These are phyloP conservation scores for Smittia sp. DNA, from an alignment of 2,888 invertebrate species.

Conservation along the genomic window DNA sequence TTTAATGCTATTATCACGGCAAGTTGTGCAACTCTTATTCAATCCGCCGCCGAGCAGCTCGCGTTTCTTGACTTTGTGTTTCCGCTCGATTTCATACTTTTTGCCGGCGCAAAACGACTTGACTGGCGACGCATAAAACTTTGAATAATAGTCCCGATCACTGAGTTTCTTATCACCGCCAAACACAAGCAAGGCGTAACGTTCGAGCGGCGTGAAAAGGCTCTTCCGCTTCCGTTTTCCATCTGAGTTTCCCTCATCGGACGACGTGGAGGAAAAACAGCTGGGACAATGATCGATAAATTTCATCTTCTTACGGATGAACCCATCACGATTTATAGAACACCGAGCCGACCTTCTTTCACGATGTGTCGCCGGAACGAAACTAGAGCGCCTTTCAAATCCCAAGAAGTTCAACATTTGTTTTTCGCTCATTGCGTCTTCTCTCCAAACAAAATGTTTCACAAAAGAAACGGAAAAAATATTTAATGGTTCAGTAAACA, in stretches of 20 bases:
- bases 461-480: slow-evolving; percentile 30
- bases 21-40: background rate
- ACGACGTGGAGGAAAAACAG: slow-evolving; percentile 44
- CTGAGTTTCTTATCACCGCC: background rate
- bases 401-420: background rate
- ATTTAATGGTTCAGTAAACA: slow-evolving; percentile 32
- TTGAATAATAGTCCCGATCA: slow-evolving; percentile 32
- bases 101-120: slow-evolving; percentile 23
- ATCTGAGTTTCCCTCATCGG: slow-evolving; percentile 25
- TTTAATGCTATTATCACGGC: slow-evolving; percentile 31
- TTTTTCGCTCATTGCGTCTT: background rate
- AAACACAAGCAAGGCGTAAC: background rate
- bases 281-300: slow-evolving; percentile 44
- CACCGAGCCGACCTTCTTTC: background rate
- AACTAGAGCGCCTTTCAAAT: slow-evolving; percentile 6
- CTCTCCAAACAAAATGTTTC: background rate
- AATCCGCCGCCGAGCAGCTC: slow-evolving; percentile 42
- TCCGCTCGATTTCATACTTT: slow-evolving; percentile 44
- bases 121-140: slow-evolving; percentile 25
- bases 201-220: background rate
- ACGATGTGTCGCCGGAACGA: background rate
- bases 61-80: slow-evolving; percentile 44
- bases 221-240: background rate
- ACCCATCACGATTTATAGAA: background rate
- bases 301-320: slow-evolving; percentile 42